Base-by-base conservation (phyloP, 2,797 vertebrate species). In the Semaprochilodus insignis region DNA sequence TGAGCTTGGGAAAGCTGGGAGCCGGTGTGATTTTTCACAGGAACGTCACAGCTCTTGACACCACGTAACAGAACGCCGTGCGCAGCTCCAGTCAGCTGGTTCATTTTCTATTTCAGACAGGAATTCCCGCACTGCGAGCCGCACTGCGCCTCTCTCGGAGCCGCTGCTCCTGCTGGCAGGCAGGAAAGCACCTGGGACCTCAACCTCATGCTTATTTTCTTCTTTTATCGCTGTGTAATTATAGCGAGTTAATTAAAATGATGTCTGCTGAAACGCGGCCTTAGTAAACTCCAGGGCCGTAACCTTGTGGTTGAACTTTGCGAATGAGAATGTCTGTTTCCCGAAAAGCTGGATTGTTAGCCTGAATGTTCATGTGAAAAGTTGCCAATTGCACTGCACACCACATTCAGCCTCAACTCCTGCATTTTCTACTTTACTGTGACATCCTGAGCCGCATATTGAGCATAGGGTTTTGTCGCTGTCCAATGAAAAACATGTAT, bases 31-130 rank as follows among this genome's bases (percentile, higher is more conserved):
- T 54, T 27, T 40, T 55, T 79, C 52, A 70, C 65, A 70, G 21
- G 66, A 55, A 72, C 40, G 23, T 48, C 21, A 60, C 34, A 15
- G 40, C 3, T 25, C 36, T 40, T 44, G 40, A 40, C 67, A 23
- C 70, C 16, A 14, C 11, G 48, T 52, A 52, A 27, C 66, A 60
- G 36, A 69, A 59, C 78, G 40, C 57, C 21, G 51, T 19, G 34
- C 27, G 52, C 77, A 16, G 52, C 31, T n/a, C 14, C 63, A 40
- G 77, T 78, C 66, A 79, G 66, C 77, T 79, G 77, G 31, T 59
- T 16, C 14, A 31, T 70, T 79, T 79, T 79, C 77, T 79, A 71
- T 79, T 79, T 79, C 52, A 25, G 66, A 71, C 77, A 57, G 77
- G 77, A 71, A 79, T 79, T 79, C 66, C 51, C 40, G 13, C 65